phyloP scores from a whole-genome alignment of 2,888 invertebrate genomes.

The Drosophila fungiperda region DNA sequence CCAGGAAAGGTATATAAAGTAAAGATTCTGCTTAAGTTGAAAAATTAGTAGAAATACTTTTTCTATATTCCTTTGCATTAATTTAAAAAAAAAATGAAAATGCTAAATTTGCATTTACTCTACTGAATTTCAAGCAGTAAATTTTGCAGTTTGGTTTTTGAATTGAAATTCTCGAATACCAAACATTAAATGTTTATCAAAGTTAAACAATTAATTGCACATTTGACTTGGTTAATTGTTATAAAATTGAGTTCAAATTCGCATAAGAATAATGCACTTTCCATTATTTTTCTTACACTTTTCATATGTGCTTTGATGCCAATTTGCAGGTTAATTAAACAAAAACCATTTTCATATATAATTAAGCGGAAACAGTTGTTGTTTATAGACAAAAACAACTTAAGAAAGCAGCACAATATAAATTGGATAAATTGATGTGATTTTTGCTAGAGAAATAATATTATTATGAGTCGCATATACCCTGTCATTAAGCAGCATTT shows the following conservation, averaged over 20 bases:
- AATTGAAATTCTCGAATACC: not conserved
- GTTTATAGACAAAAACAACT: not conserved
- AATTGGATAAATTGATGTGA: not conserved
- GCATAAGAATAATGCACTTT: constrained; percentile 16
- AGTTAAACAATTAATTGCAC: not conserved
- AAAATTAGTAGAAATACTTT: not conserved
- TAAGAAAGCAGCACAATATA: not conserved
- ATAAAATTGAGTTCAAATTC: not conserved
- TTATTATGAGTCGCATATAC: not conserved
- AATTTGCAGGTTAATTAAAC: constrained; percentile 7
- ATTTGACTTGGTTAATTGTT: constrained; percentile 10
- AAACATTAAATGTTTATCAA: not conserved
- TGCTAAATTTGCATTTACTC: not conserved
- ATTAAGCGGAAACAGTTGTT: not conserved
- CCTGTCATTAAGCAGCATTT: not conserved
- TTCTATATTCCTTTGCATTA: not conserved
- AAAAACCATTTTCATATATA: not conserved
- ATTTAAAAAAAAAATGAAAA: too few relatives aligned
- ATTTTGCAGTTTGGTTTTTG: not conserved
- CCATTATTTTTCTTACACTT: constrained; percentile 18
- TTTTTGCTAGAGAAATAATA: accelerated
- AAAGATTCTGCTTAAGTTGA: accelerated
- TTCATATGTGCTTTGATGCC: constrained; percentile 7
- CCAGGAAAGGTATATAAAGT: not conserved
- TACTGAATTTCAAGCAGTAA: not conserved